Evolutionary conservation across 2,888 invertebrate genomes (phyloP).

Genomic region (Leistus spinibarbis): DNA sequence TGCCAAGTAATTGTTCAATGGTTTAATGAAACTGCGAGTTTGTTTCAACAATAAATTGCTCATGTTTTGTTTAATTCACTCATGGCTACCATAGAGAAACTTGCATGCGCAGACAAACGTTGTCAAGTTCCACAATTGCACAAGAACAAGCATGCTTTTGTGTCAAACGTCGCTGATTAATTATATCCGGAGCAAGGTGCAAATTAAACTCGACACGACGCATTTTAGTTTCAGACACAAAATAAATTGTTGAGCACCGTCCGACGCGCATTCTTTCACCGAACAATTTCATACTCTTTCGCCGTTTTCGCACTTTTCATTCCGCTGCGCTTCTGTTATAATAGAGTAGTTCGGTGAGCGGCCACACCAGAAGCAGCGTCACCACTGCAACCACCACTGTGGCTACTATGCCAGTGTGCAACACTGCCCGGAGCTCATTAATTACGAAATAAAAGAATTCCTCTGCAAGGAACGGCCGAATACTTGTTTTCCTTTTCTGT

Average conservation of each 20-base stretch:
- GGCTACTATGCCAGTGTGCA: background rate
- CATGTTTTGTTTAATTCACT: constrained; percentile 36
- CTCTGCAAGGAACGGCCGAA: background rate
- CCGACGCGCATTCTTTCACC: constrained; percentile 31
- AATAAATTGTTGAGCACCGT: constrained; percentile 36
- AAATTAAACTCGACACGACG: constrained; percentile 39
- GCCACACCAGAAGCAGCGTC: background rate
- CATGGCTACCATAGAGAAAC: background rate
- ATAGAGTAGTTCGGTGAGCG: background rate
- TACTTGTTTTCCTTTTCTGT: background rate
- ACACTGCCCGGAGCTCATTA: constrained; percentile 15
- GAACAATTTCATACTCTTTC: constrained; percentile 35
- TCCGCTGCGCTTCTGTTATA: constrained; percentile 12
- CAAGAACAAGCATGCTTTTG: constrained; percentile 34
- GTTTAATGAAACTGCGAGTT: constrained; percentile 27
- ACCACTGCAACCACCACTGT: background rate
- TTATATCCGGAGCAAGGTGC: constrained; percentile 37
- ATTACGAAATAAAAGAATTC: constrained; percentile 35
- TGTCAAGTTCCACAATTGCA: background rate
- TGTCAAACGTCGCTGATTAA: constrained; percentile 38
- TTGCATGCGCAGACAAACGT: background rate
- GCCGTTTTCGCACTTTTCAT: background rate
- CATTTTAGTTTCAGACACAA: constrained; percentile 36
- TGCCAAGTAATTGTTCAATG: constrained; percentile 17
- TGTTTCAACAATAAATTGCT: constrained; percentile 35